Evolutionary conservation across 2,888 invertebrate species (phyloP).

Genomic region (Meliscaeva auricollis): DNA sequence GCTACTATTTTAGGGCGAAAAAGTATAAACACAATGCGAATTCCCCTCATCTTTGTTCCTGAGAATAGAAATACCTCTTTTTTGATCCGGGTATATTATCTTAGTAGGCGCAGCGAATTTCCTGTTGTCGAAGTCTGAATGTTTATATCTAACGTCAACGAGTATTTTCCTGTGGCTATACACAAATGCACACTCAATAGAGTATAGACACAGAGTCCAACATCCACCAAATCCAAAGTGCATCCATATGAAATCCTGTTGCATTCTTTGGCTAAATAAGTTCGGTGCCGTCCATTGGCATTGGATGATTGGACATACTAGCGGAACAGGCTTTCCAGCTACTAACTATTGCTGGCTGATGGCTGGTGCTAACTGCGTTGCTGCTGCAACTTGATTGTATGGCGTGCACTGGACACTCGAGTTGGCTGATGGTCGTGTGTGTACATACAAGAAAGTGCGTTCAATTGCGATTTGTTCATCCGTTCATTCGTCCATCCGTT

Average conservation of each 20-base stretch:
- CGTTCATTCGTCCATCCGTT: slow-evolving; percentile 29
- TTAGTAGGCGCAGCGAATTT: slow-evolving; percentile 39
- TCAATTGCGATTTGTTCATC: slow-evolving; percentile 39
- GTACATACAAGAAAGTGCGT: slow-evolving; percentile 51
- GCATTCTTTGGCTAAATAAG: slow-evolving; percentile 72
- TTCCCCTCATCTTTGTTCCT: slow-evolving; percentile 27
- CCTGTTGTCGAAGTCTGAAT: slow-evolving; percentile 53
- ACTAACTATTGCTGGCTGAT: slow-evolving; percentile 31
- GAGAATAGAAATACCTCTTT: slow-evolving; percentile 42
- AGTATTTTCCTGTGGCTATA: slow-evolving; percentile 14
- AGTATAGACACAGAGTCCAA: slow-evolving; percentile 15
- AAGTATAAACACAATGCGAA: slow-evolving; percentile 29
- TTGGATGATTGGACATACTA: slow-evolving; percentile 69
- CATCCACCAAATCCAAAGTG: slow-evolving; percentile 58
- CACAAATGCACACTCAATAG: background rate
- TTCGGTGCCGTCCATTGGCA: slow-evolving; percentile 69
- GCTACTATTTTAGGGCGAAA: slow-evolving; percentile 5
- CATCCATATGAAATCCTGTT: slow-evolving; percentile 73
- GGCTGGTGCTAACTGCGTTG: background rate
- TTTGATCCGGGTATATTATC: slow-evolving; percentile 20
- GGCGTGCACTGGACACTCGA: slow-evolving; percentile 25
- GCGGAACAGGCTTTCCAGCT: slow-evolving; percentile 70
- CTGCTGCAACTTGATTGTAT: slow-evolving; percentile 21
- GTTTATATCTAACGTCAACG: slow-evolving; percentile 66
- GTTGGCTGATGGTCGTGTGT: background rate